These are phyloP conservation scores for Stenoptilia bipunctidactyla DNA, from an alignment of 2,888 invertebrate genomes.

Conservation along the genomic window DNA sequence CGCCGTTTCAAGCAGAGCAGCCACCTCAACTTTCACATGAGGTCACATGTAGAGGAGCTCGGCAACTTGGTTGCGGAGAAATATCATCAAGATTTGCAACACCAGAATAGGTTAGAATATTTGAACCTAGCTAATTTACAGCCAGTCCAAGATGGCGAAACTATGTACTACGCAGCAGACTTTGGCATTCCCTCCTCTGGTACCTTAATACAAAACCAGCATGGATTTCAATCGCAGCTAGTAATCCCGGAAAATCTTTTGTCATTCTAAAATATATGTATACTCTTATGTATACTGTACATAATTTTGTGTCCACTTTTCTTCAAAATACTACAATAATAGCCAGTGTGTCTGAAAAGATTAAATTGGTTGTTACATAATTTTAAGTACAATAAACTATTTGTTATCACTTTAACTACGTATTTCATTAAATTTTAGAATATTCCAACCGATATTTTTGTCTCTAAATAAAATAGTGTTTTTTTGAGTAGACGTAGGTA, in stretches of 20 bases:
- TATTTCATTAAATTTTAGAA: too few species aligned
- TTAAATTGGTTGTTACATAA: too few species aligned
- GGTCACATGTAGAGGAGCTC: constrained; percentile 40
- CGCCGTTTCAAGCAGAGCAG: constrained; percentile 60
- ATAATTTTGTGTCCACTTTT: too few species aligned
- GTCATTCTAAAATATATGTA: constrained; percentile 2
- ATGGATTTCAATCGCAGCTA: constrained; percentile 18
- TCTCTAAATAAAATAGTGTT: too few species aligned
- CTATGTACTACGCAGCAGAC: constrained; percentile 51
- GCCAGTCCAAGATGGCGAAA: constrained; percentile 48
- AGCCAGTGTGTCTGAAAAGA: too few species aligned
- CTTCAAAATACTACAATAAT: too few species aligned
- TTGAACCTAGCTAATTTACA: constrained; percentile 44
- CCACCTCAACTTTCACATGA: constrained; percentile 59
- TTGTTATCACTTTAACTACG: too few species aligned
- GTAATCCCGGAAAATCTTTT: constrained; percentile 18
- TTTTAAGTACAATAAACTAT: too few species aligned
- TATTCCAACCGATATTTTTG: too few species aligned
- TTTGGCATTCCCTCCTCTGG: constrained; percentile 17
- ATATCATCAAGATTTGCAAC: constrained; percentile 28
- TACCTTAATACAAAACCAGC: constrained; percentile 5
- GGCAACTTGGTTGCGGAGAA: constrained; percentile 29
- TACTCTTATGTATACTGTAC: too few species aligned
- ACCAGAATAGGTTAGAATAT: constrained; percentile 34
- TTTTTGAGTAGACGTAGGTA: too few species aligned